These are phyloP conservation scores for Zygaena filipendulae DNA, from an alignment of 2,888 invertebrate genomes.

Conservation along the genomic window DNA sequence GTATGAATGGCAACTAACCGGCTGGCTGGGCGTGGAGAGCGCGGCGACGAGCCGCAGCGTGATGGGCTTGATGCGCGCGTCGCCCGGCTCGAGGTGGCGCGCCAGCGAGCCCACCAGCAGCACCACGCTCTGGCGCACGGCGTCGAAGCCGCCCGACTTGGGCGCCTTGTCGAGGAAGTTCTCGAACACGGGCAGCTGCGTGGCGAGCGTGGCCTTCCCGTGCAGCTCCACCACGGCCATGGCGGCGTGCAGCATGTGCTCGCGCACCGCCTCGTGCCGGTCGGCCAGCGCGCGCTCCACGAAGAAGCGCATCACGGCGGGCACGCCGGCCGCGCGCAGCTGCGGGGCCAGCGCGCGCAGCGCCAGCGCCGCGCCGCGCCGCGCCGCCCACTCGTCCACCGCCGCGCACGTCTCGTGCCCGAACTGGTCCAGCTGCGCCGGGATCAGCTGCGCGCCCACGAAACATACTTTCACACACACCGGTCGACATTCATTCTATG, in stretches of 20 bases:
- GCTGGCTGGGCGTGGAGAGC: constrained; percentile 95
- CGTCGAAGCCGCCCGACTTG: constrained; percentile 89
- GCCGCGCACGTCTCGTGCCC: constrained; percentile 88
- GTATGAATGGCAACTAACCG: too few species aligned
- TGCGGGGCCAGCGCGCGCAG: constrained; percentile 80
- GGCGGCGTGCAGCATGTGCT: constrained; percentile 95
- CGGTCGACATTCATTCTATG: too few species aligned
- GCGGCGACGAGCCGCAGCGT: constrained; percentile 90
- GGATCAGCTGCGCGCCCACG: constrained; percentile 71
- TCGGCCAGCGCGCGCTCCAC: constrained; percentile 90
- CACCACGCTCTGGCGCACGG: constrained; percentile 95
- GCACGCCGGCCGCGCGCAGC: constrained; percentile 75
- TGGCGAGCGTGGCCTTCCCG: constrained; percentile 85
- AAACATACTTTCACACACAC: not conserved
- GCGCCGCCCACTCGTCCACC: constrained; percentile 90
- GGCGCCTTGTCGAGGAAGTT: constrained; percentile 94
- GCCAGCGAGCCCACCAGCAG: constrained; percentile 97
- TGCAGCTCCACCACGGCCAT: constrained; percentile 90
- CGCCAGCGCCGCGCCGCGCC: constrained; percentile 89
- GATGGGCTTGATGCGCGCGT: constrained; percentile 93
- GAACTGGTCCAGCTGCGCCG: constrained; percentile 89
- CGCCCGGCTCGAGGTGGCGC: constrained; percentile 92
- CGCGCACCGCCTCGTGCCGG: constrained; percentile 82
- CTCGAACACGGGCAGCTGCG: constrained; percentile 91
- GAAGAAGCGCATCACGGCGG: constrained; percentile 80